Evolutionary conservation across 2,888 invertebrate genomes (phyloP).

Genomic region (Nysson spinosus): DNA sequence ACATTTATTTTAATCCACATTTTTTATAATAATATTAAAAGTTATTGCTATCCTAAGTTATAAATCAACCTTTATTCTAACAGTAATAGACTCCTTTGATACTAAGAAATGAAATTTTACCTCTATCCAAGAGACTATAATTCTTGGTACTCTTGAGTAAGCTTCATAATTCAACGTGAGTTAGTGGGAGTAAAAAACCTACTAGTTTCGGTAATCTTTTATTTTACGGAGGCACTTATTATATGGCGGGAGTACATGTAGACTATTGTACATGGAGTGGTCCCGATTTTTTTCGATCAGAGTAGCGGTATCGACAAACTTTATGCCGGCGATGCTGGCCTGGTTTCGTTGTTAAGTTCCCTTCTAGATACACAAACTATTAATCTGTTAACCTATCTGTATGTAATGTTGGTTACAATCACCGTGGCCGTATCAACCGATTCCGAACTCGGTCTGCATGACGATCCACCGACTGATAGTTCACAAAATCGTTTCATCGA

Average conservation of each 20-base stretch:
- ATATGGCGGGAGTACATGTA: not conserved
- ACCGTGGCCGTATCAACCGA: slow-evolving; percentile 41
- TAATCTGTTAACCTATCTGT: slow-evolving; percentile 60
- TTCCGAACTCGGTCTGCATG: slow-evolving; percentile 26
- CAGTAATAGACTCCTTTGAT: no score
- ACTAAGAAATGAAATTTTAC: no score
- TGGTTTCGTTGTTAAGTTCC: slow-evolving; percentile 68
- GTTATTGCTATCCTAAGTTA: no score
- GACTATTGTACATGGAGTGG: not conserved
- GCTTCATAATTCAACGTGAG: no score
- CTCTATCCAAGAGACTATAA: no score
- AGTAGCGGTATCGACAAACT: slow-evolving; percentile 42
- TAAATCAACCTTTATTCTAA: no score
- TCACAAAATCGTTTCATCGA: slow-evolving; percentile 33
- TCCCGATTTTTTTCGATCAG: slow-evolving; percentile 15
- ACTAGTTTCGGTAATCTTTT: no score
- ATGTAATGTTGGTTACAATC: slow-evolving; percentile 37
- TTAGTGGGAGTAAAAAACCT: no score
- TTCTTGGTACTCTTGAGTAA: no score
- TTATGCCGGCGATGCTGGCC: slow-evolving; percentile 62
- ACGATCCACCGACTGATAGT: slow-evolving; percentile 24
- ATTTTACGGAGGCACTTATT: no score
- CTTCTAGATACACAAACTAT: slow-evolving; percentile 62
- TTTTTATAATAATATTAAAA: no score
- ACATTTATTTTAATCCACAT: no score